Evolutionary conservation across 2,113 vertebrate genomes (phyloP).

Genomic region (Myocastor coypus): DNA sequence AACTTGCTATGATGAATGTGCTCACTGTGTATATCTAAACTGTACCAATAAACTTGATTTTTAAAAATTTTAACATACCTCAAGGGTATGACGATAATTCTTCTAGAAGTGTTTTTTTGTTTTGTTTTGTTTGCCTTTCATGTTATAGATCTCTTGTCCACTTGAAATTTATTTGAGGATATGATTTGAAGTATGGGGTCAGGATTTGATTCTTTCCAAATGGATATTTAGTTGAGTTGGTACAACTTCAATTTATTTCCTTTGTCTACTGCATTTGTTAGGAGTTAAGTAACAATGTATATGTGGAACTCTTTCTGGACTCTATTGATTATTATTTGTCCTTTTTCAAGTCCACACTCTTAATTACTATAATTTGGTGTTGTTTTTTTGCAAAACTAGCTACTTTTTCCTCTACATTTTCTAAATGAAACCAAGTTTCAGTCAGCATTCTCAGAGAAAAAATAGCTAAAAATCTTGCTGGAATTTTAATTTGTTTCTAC

Average conservation of each 20-base stretch:
- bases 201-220: not conserved
- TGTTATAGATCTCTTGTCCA: conserved; percentile 10
- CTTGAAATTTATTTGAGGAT: conserved; percentile 23
- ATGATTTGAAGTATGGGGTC: not conserved
- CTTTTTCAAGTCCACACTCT: not conserved
- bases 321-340: conserved; percentile 25
- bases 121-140: not conserved
- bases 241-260: not conserved
- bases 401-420: not conserved
- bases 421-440: not conserved
- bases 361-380: conserved; percentile 28
- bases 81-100: not conserved
- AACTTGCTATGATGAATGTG: not conserved
- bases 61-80: not conserved
- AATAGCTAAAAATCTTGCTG: not conserved
- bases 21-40: not conserved
- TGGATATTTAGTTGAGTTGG: not conserved
- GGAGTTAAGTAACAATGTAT: not conserved
- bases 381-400: not conserved
- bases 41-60: not conserved
- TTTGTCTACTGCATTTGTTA: not conserved
- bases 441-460: not conserved
- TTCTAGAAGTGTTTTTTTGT: not conserved
- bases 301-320: not conserved
- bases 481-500: not conserved